Conservation (phyloP, 2,888 invertebrate species). For the Stegophylla sp. region DNA sequence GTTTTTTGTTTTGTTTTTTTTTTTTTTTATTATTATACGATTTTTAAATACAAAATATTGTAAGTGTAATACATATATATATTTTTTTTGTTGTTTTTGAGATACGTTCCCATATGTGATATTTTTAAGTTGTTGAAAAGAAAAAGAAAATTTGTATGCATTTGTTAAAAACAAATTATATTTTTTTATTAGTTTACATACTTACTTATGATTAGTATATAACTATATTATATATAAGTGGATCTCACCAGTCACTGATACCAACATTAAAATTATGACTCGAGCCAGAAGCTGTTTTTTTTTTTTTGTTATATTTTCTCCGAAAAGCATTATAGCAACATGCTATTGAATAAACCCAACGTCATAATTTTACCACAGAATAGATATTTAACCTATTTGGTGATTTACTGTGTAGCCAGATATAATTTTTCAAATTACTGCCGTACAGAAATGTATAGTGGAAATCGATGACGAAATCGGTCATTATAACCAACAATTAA, state of each 20-base stretch:
- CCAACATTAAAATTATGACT: not conserved
- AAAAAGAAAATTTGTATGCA: not conserved
- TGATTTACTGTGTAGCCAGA: too few relatives aligned
- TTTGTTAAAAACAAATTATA: conserved; percentile 4
- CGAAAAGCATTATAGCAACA: too few relatives aligned
- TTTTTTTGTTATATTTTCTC: too few relatives aligned
- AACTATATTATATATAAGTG: not conserved
- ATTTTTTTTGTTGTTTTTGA: conserved; percentile 6
- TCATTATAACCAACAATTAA: too few relatives aligned
- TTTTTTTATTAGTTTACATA: conserved; percentile 39
- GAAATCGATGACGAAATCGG: too few relatives aligned
- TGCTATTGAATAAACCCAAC: too few relatives aligned
- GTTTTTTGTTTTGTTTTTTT: not conserved
- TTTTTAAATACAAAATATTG: conserved; percentile 3
- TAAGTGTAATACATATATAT: conserved; percentile 26
- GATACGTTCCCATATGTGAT: conserved; percentile 34
- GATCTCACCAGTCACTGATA: not conserved
- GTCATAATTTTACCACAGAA: too few relatives aligned
- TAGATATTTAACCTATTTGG: too few relatives aligned
- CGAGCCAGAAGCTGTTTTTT: too few relatives aligned
- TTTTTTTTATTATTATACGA: not conserved
- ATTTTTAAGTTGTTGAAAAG: conserved; percentile 44
- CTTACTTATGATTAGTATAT: not conserved
- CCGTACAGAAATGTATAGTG: too few relatives aligned
- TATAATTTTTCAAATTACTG: too few relatives aligned